Base-by-base conservation (phyloP, 2,888 invertebrate species). In the Napeogenes sylphis region DNA sequence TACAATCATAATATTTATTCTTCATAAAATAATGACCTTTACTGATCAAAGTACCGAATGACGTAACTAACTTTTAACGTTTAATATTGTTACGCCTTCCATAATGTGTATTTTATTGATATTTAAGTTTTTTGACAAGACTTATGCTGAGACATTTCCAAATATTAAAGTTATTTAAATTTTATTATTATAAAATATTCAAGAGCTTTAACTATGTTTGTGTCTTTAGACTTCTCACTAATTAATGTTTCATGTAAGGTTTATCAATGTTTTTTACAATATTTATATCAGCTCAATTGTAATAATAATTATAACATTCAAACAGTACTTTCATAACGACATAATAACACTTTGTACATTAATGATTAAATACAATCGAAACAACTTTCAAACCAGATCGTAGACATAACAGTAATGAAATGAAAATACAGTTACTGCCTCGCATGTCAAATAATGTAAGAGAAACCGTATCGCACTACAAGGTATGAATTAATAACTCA, bases 1-100 rank as follows among this genome's bases (percentile, higher is more conserved):
- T 86, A 89, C 88, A 89, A 89, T 90, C 90, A 90, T 90, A 90
- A 90, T 90, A 90, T 90, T 90, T 90, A 90, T 90, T 87, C 80
- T 86, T 87, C 87, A 82, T 85, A 85, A 80, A 79, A 85, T 85
- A 84, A 85, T 90, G 88, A 90, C 90, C 90, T 88, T 90, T 87
- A 82, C 85, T 83, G 87, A 85, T 85, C 87, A 87, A 89, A 87
- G 88, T 88, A 88, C 86, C 87, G 82, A 85, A 85, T 89, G 85
- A 89, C 85, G 87, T 86, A 89, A 89, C 82, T 79, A 81, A 75
- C 76, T 75, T 77, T 80, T 81, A 79, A 75, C 77, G 75, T 77
- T 80, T 81, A 79, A 75, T 80, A 79, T 82, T 81, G 73, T 79
- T 77, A 78, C 77, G 73, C 73, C 75, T 82, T 82, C 75, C 77